Percentiles rank a stretch among this genome's conserved stretches.
Evolutionary conservation across 2,888 invertebrate species (phyloP).

Genomic region (Drosophila diplacantha): DNA sequence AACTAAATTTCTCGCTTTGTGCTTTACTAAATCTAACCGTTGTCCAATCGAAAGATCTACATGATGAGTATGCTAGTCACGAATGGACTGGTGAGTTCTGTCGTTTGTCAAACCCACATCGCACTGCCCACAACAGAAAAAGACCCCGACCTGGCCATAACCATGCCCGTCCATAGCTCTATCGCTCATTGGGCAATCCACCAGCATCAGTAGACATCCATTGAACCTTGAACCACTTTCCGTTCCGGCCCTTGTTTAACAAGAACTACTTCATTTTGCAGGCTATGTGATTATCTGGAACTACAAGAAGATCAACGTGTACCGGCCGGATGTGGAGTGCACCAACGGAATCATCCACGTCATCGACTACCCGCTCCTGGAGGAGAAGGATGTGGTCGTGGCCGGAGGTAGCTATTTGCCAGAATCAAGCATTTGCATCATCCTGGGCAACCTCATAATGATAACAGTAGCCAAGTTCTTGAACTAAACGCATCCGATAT

Average conservation of each 20-base stretch:
- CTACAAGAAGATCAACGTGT: constrained; percentile 88
- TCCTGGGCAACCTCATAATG: constrained; percentile 77
- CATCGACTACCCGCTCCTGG: constrained; percentile 91
- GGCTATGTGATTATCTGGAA: constrained; percentile 92
- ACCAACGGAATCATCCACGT: constrained; percentile 97
- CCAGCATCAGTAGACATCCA: constrained; percentile 56
- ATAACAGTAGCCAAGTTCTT: constrained; percentile 76
- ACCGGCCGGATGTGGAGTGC: constrained; percentile 94
- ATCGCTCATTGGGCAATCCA: constrained; percentile 25
- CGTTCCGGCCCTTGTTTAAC: not conserved
- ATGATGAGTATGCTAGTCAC: constrained; percentile 76
- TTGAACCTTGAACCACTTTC: not conserved
- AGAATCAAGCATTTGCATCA: constrained; percentile 75
- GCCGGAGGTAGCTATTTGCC: constrained; percentile 76
- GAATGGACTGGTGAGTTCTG: constrained; percentile 77
- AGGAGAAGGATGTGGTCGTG: constrained; percentile 89
- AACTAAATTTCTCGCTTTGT: constrained; percentile 41
- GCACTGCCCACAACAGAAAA: constrained; percentile 41
- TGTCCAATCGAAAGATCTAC: constrained; percentile 71
- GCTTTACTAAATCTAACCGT: constrained; percentile 40
- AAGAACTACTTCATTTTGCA: constrained; percentile 73
- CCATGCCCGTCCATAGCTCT: constrained; percentile 38
- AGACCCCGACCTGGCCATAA: constrained; percentile 20
- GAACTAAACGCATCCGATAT: constrained; percentile 70
- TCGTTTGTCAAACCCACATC: constrained; percentile 58